Base-by-base conservation (phyloP, 2,888 invertebrate species). In the Hydroisotoma schaefferi region DNA sequence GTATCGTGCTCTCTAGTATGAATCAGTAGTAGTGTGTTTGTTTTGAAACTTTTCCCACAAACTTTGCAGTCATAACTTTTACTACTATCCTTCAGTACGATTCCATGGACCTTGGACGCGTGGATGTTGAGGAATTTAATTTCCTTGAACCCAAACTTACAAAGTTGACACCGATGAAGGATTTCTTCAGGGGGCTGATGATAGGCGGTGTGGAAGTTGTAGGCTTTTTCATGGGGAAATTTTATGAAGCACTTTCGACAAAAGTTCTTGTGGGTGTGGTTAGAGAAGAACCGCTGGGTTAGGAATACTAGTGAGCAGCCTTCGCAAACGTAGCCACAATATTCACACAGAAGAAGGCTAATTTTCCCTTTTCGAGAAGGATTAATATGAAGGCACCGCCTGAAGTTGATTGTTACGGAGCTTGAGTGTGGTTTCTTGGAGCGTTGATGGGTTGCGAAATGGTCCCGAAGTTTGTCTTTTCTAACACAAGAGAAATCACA, bases 201-300 rank as follows among this genome's bases (percentile, higher is more conserved):
- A 23, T 54, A 54, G 18, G 15, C 18, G n/a, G 20, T 20, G 20
- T 54, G 54, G 2, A 27, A 20, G 3, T 28, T n/a, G n/a, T 54
- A 43, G 27, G 28, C 26, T 22, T 23, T 40, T 28, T 25, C 54
- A 10, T 54, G 22, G 15, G 44, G 44, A 54, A 54, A 54, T 22
- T 54, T 54, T 2, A 54, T 40, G 3, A 40, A 43, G 44, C 54
- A 54, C 8, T 5, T 12, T 2, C 20, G 18, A 12, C 54, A 54
- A 15, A 54, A 22, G 44, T 44, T 44, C 8, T 43, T 54, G 20
- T 54, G 54, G 6, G 54, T 44, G 20, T 54, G 54, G 10, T 27
- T 44, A 27, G 23, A 44, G 28, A 43, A 54, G 10, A 18, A 26
- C 20, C 40, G 5, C 5, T 15, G 5, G 5, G 40, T 18, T 15